Evolutionary conservation across 2,113 vertebrate genomes (phyloP).

Genomic region (Sterna hirundo): DNA sequence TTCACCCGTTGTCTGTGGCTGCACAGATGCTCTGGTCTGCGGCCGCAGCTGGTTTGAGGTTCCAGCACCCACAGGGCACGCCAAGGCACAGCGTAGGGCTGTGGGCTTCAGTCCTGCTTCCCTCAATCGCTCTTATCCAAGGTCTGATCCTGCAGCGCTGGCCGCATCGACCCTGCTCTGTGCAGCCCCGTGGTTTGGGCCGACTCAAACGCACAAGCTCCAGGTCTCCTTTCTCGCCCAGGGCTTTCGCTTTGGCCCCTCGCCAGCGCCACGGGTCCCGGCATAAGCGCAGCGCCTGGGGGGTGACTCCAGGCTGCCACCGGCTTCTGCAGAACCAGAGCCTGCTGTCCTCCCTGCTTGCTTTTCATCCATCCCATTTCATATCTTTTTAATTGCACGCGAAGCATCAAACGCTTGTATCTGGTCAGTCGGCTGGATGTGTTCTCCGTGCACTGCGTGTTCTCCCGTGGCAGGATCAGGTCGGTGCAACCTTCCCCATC

Average conservation of each 20-base stretch:
- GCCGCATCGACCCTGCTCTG: background rate
- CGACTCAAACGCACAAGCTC: fast-evolving
- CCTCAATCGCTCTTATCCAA: fast-evolving
- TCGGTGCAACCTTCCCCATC: background rate
- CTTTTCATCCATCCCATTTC: fast-evolving
- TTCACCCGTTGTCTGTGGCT: background rate
- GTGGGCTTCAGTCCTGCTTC: background rate
- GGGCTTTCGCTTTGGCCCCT: background rate
- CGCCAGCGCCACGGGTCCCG: background rate
- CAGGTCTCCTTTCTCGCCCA: background rate
- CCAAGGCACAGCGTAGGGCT: background rate
- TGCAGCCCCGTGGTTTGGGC: background rate
- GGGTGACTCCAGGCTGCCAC: background rate
- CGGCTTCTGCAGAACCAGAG: background rate
- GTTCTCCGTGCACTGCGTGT: fast-evolving
- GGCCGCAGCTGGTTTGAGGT: background rate
- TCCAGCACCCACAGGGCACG: fast-evolving
- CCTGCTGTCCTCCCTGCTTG: background rate
- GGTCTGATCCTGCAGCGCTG: background rate
- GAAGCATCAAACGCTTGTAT: fast-evolving
- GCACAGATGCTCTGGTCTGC: background rate
- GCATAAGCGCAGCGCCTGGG: background rate
- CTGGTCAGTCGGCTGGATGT: background rate
- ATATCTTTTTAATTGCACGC: background rate
- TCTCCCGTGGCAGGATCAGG: background rate